A percentile compares a stretch with the other conserved stretches of the same genome.
phyloP scores from a whole-genome alignment of 2,888 invertebrate species.

The Caenorhabditis angaria region DNA sequence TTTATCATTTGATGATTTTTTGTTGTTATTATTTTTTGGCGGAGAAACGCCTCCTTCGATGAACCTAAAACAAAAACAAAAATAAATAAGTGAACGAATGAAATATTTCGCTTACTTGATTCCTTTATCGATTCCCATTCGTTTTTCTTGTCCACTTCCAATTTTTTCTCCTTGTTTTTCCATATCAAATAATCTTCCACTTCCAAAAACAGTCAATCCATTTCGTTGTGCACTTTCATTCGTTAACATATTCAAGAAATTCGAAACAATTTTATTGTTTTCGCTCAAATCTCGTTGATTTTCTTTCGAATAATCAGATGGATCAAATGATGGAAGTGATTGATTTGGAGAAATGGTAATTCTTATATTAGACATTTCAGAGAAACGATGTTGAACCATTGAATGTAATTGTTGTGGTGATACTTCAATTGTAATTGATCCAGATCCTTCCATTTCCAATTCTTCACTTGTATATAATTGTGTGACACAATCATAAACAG shows the following conservation, averaged over 20 bases:
- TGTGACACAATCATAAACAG: slow-evolving; percentile 9
- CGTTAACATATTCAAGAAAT: slow-evolving; percentile 33
- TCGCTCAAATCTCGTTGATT: slow-evolving; percentile 12
- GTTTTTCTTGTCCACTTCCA: slow-evolving; percentile 6
- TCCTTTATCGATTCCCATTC: slow-evolving; percentile 10
- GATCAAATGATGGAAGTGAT: not conserved
- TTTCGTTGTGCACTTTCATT: slow-evolving; percentile 9
- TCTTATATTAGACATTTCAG: not conserved
- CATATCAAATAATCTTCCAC: slow-evolving; percentile 10
- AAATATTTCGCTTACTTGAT: slow-evolving; percentile 6
- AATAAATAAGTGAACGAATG: too few species aligned
- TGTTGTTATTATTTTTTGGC: not conserved
- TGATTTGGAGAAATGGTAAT: not conserved
- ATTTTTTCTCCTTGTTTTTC: not conserved
- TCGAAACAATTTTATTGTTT: slow-evolving; percentile 16
- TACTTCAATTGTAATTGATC: not conserved
- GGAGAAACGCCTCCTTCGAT: slow-evolving; percentile 1
- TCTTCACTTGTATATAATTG: slow-evolving; percentile 13
- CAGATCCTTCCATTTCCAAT: not conserved
- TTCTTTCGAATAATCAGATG: slow-evolving; percentile 10
- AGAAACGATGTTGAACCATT: not conserved
- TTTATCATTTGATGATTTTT: not conserved
- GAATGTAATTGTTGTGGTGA: not conserved
- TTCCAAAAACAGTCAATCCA: slow-evolving; percentile 13
- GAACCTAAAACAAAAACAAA: slow-evolving; percentile 2